phyloP scores from a whole-genome alignment of 1,140 invertebrate genomes.

The Neocloeon triangulifer region DNA sequence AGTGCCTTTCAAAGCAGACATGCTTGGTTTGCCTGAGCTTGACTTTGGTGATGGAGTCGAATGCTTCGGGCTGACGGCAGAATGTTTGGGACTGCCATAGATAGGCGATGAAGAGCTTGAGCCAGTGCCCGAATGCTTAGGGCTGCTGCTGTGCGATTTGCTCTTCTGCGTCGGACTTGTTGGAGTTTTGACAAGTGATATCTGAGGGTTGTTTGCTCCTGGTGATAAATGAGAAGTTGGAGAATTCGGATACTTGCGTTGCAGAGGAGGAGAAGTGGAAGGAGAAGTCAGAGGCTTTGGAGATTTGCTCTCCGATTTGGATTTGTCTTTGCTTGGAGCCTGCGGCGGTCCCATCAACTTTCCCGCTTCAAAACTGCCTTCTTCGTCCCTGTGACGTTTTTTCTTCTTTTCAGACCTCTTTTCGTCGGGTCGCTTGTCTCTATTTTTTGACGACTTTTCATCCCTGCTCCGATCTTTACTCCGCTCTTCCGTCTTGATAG shows the following conservation, averaged over 20 bases:
- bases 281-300: too few relatives aligned
- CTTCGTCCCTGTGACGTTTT: conserved; percentile 19
- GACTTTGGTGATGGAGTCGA: conserved; percentile 11
- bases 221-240: too few relatives aligned
- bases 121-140: conserved; percentile 4
- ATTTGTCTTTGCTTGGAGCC: conserved; percentile 11
- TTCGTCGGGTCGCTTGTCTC: conserved; percentile 24
- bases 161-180: conserved; percentile 43
- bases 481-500: conserved; percentile 32
- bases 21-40: conserved; percentile 64
- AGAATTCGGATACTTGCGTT: too few relatives aligned
- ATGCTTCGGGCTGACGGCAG: conserved; percentile 10
- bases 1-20: conserved; percentile 64
- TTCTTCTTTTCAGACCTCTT: conserved; percentile 51
- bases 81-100: conserved; percentile 35
- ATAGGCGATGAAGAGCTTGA: conserved; percentile 5
- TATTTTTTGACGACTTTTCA: not conserved
- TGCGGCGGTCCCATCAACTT: conserved; percentile 49
- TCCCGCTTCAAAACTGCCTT: not conserved
- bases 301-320: conserved; percentile 35
- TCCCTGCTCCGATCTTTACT: conserved; percentile 5
- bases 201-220: too few relatives aligned
- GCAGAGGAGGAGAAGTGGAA: too few relatives aligned
- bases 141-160: too few relatives aligned
- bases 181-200: too few relatives aligned